Base-by-base conservation (phyloP, 2,888 invertebrate species). In the Hoplodrina ambigua region DNA sequence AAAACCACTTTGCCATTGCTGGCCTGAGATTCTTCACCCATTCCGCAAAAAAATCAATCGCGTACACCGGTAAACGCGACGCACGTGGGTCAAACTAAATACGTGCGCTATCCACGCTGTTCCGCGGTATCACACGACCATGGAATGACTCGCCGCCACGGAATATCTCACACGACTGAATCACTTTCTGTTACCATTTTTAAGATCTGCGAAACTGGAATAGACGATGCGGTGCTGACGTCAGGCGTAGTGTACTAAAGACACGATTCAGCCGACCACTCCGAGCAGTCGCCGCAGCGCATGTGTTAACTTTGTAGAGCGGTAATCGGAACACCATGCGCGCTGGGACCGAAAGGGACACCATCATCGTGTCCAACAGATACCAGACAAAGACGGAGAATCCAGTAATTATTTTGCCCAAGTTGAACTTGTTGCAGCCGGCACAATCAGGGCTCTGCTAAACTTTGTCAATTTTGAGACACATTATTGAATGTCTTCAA, bases 1-100 rank as follows among this genome's bases (percentile, higher is more conserved):
- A 98, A 92, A 83, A 97, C 97, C 83, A 97, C 96, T 93, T 97
- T 97, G 68, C 94, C 96, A 86, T 92, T 92, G 69, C 87, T 92
- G 84, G 90, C 87, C 81, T 91, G 91, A 86, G 91, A 91, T 91
- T 95, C 92, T 91, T 96, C 95, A 88, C 94, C 96, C 96, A 96
- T 96, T 87, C 89, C 94, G 94, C 88, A 91, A 91, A 93, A n/a
- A 92, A 95, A 94, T 94, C 94, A 93, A 95, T 95, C 91, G 91
- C 88, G 83, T 78, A 78, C 84, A 86, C 90, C 88, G 88, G 90
- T 89, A 89, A 89, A 89, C 87, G 85, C 83, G 84, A 91, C 89
- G 86, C 94, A 94, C 95, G 93, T 93, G 92, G 91, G 81, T 75
- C 73, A 61, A 46, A 46, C 46, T 46, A 46, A 79, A 75, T 77